Evolutionary conservation across 2,113 vertebrate species (phyloP).

Genomic region (Cisticola juncidis): DNA sequence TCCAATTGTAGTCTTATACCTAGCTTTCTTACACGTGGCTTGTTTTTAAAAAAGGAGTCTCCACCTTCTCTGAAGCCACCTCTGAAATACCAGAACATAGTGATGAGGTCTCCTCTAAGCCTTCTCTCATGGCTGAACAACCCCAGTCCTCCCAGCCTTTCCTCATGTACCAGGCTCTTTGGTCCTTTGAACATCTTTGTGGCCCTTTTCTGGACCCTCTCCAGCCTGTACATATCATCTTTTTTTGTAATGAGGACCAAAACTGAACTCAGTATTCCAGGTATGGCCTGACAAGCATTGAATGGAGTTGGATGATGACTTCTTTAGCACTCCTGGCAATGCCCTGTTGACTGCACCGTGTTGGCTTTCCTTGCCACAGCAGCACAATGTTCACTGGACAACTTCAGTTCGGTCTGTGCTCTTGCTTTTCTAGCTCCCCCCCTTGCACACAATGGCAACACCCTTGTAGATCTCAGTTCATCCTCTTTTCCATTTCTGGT

Average conservation of each 20-base stretch:
- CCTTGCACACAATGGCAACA: accelerated
- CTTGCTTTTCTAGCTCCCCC: neutral
- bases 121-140: neutral
- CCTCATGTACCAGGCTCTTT: accelerated
- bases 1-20: neutral
- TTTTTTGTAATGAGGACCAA: neutral
- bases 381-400: neutral
- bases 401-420: neutral
- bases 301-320: neutral
- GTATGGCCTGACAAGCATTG: neutral
- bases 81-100: neutral
- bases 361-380: neutral
- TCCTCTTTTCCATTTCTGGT: neutral
- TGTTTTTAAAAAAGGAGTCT: neutral
- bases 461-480: accelerated
- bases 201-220: neutral
- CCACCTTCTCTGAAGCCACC: neutral
- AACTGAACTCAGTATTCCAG: neutral
- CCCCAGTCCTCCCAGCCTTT: neutral
- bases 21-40: neutral
- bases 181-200: neutral
- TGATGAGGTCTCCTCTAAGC: neutral
- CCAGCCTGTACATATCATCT: neutral
- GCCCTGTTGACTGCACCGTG: accelerated
- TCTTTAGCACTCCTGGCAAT: neutral